Conservation (phyloP, 64 coral and sea anemone genomes). For the Platygyra sinensis region DNA sequence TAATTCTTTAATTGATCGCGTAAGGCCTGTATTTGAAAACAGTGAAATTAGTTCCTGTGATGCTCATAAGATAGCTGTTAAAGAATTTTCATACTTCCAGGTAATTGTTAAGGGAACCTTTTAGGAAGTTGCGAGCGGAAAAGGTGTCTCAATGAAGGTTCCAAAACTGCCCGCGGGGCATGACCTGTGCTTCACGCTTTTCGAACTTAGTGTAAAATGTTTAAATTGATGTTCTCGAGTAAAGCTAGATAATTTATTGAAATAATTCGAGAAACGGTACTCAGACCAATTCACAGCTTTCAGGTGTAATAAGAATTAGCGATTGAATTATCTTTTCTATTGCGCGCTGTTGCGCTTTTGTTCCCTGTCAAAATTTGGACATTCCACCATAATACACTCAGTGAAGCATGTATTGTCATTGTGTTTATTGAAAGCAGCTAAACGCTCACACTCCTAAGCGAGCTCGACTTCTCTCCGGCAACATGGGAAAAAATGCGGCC, state of each 20-base stretch:
- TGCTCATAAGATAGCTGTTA: background rate
- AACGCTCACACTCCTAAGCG: background rate
- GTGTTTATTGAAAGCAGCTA: background rate
- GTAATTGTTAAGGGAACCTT: background rate
- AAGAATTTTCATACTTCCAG: background rate
- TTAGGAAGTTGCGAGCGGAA: background rate
- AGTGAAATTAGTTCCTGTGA: background rate
- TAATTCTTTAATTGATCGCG: no score
- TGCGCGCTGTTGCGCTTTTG: background rate
- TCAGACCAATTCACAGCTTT: background rate
- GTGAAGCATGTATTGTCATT: background rate
- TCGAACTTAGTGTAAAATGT: background rate
- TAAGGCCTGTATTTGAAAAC: background rate
- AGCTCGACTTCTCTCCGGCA: background rate
- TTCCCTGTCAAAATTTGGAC: background rate
- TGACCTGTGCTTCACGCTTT: background rate
- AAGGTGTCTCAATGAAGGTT: background rate
- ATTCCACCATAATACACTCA: constrained; percentile 11
- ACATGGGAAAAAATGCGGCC: constrained; percentile 27
- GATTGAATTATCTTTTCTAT: constrained; percentile 1
- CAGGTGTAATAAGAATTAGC: background rate
- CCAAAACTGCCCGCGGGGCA: background rate
- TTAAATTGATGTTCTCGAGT: background rate
- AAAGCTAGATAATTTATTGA: background rate
- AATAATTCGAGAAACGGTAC: background rate